These are phyloP conservation scores for Lacerta bilineata DNA, from an alignment of 2,797 vertebrate genomes.

Conservation along the genomic window DNA sequence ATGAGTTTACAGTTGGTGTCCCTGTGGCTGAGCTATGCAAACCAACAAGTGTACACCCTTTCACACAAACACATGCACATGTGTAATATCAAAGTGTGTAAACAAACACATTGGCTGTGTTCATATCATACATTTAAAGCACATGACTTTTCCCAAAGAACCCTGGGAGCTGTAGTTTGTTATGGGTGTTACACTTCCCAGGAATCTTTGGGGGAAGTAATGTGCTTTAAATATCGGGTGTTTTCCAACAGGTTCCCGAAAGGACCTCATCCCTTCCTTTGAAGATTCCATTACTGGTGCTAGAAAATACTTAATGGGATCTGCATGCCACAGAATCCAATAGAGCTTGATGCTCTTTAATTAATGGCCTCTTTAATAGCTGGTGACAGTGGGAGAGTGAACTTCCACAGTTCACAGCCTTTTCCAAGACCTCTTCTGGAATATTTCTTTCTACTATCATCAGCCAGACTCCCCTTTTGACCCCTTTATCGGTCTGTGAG, in stretches of 20 bases:
- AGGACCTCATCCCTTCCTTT: background rate
- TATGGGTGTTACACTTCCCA: no score
- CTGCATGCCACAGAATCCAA: slow-evolving; percentile 14
- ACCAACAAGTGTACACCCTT: no score
- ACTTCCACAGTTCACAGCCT: slow-evolving; percentile 74
- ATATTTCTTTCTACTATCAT: slow-evolving; percentile 74
- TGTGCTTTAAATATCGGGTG: no score
- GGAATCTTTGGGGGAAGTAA: no score
- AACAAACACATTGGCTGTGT: no score
- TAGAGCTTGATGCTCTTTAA: slow-evolving; percentile 52
- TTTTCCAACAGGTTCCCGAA: background rate
- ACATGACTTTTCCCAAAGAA: no score
- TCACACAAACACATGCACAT: no score
- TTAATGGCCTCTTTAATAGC: slow-evolving; percentile 67
- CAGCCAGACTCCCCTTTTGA: slow-evolving; percentile 71
- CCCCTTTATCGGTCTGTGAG: slow-evolving; percentile 77
- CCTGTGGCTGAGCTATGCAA: no score
- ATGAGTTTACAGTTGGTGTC: no score
- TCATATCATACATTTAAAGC: no score
- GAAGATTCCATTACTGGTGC: slow-evolving; percentile 35
- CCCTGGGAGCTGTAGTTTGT: no score
- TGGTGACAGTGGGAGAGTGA: slow-evolving; percentile 72
- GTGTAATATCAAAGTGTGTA: no score
- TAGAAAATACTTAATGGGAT: slow-evolving; percentile 54
- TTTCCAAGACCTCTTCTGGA: slow-evolving; percentile 70